These are phyloP conservation scores for Mesorhabditis spiculigera DNA, from an alignment of 2,888 invertebrate species.

Conservation along the genomic window DNA sequence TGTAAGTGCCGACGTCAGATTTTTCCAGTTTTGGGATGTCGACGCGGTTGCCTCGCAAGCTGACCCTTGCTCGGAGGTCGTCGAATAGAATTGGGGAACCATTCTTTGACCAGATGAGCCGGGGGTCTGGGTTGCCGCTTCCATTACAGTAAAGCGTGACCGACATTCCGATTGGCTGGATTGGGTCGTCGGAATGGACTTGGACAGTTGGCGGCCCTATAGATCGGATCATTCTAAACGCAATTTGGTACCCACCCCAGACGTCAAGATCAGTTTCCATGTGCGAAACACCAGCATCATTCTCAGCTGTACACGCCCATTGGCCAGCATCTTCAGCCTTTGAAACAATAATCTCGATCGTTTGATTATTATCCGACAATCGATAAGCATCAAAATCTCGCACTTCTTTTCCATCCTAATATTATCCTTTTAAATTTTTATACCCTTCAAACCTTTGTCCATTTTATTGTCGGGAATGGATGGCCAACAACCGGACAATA, in stretches of 20 bases:
- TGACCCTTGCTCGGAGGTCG: background rate
- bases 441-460: slow-evolving; percentile 34
- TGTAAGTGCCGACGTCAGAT: slow-evolving; percentile 67
- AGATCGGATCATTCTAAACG: slow-evolving; percentile 10
- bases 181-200: slow-evolving; percentile 39
- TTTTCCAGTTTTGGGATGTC: slow-evolving; percentile 52
- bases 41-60: slow-evolving; percentile 37
- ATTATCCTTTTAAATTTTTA: background rate
- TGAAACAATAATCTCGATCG: slow-evolving; percentile 39
- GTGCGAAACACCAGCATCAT: slow-evolving; percentile 60
- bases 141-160: slow-evolving; percentile 61
- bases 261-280: slow-evolving; percentile 50
- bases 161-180: slow-evolving; percentile 56
- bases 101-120: slow-evolving; percentile 61
- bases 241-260: slow-evolving; percentile 32
- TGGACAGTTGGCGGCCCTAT: slow-evolving; percentile 47
- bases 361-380: slow-evolving; percentile 48
- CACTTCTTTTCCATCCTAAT: slow-evolving; percentile 4
- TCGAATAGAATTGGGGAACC: slow-evolving; percentile 63
- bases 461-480: slow-evolving; percentile 52
- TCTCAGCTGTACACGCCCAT: slow-evolving; percentile 62
- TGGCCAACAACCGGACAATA: slow-evolving; percentile 54
- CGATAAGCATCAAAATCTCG: slow-evolving; percentile 1
- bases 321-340: slow-evolving; percentile 55
- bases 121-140: slow-evolving; percentile 60